phyloP scores from a whole-genome alignment of 2,797 vertebrate genomes.

The Xyrichtys novacula region DNA sequence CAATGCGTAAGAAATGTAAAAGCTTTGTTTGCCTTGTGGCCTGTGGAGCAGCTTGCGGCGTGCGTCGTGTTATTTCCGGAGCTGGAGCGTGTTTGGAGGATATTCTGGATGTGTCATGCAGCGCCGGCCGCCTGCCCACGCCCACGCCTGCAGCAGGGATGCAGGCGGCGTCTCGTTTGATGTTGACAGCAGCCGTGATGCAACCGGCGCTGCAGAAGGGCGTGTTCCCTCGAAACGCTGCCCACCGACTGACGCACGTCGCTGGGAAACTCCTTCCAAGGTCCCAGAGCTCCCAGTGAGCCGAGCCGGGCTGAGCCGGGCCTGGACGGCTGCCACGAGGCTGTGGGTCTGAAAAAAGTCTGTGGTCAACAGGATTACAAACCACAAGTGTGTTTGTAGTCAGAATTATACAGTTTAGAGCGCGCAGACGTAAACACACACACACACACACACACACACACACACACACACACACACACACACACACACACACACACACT shows the following conservation, averaged over 20 bases:
- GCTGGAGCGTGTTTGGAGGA: conserved; percentile 40
- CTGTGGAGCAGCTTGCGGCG: conserved; percentile 20
- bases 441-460: too few relatives aligned
- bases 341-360: conserved; percentile 41
- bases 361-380: conserved; percentile 66
- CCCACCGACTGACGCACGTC: conserved; percentile 66
- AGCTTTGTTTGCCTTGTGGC: conserved; percentile 53
- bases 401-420: not conserved
- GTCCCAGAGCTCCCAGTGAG: conserved; percentile 50
- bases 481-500: not conserved
- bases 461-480: not conserved
- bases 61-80: conserved; percentile 53
- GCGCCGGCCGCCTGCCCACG: conserved; percentile 30
- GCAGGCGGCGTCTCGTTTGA: conserved; percentile 44
- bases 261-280: conserved; percentile 60
- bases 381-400: conserved; percentile 38
- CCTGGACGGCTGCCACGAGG: conserved; percentile 50
- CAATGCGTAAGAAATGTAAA: conserved; percentile 57
- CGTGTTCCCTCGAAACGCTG: conserved; percentile 26
- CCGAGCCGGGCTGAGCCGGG: conserved; percentile 16
- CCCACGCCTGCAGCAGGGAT: conserved; percentile 38
- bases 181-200: conserved; percentile 65
- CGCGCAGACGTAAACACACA: not conserved
- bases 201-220: conserved; percentile 61
- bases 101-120: conserved; percentile 61